Evolutionary conservation across 2,113 vertebrate genomes (phyloP).

Genomic region (Eleginops maclovinus): DNA sequence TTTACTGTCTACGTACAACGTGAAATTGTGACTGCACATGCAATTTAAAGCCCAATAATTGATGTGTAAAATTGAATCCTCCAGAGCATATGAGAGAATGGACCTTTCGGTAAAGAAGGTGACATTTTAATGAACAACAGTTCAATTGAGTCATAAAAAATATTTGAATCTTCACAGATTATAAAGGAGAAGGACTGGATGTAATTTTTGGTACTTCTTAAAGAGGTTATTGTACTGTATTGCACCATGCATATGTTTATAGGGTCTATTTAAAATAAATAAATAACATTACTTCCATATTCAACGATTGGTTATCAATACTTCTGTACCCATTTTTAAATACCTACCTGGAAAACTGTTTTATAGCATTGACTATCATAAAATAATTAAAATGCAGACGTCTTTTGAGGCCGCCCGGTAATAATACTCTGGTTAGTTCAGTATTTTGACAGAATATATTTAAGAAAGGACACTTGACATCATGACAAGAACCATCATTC

Average conservation of each 20-base stretch:
- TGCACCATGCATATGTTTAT: too few species aligned
- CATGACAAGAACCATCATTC: not conserved
- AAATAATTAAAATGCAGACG: not conserved
- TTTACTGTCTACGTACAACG: not conserved
- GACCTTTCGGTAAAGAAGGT: not conserved
- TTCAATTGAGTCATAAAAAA: not conserved
- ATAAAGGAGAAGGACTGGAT: not conserved
- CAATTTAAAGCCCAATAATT: not conserved
- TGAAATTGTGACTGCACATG: not conserved
- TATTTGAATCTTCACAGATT: not conserved
- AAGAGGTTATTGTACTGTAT: not conserved
- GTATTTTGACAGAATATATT: not conserved
- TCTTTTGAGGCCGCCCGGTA: not conserved
- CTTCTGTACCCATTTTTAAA: not conserved
- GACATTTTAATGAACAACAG: not conserved
- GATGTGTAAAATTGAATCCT: not conserved
- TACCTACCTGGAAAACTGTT: not conserved
- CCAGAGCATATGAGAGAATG: not conserved
- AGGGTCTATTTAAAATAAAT: not conserved
- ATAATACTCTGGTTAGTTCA: not conserved
- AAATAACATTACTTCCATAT: not conserved
- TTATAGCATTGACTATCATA: not conserved
- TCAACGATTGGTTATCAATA: not conserved
- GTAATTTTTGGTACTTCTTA: not conserved
- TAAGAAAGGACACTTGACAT: not conserved